phyloP scores from a whole-genome alignment of 2,797 vertebrate genomes.

The Podargus strigoides region DNA sequence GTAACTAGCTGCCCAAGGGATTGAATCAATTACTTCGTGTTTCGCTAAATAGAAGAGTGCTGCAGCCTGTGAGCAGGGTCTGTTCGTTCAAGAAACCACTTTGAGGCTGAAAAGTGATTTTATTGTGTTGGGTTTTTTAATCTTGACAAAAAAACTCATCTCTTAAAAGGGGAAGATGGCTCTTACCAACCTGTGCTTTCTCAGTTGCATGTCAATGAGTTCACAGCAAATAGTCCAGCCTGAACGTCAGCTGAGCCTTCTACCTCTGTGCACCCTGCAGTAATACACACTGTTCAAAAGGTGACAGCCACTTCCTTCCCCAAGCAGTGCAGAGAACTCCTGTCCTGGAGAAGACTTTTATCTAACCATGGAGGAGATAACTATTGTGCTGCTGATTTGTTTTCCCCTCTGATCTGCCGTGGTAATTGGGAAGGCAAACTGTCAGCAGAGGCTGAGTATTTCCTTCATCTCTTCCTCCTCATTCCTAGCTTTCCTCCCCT shows the following conservation, averaged over 20 bases:
- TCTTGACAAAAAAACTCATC: not conserved
- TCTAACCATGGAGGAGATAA: not conserved
- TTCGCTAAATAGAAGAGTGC: not conserved
- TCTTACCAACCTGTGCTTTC: not conserved
- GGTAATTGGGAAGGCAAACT: not conserved
- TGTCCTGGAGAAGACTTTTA: not conserved
- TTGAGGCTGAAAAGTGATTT: not conserved
- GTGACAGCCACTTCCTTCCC: not conserved
- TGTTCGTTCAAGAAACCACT: not conserved
- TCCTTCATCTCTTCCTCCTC: not conserved
- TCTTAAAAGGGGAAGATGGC: not conserved
- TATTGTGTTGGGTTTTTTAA: not conserved
- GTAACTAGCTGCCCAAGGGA: not conserved
- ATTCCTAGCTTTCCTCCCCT: not conserved
- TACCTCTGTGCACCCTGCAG: not conserved
- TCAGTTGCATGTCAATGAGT: not conserved
- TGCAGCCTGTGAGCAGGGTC: not conserved
- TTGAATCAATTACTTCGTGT: not conserved
- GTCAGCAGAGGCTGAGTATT: not conserved
- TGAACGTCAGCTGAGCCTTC: not conserved
- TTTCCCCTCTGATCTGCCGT: not conserved
- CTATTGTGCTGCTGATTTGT: not conserved
- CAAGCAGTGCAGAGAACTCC: not conserved
- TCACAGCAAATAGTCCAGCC: not conserved
- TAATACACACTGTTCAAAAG: fast-evolving